Evolutionary conservation across 2,888 invertebrate genomes (phyloP).

Genomic region (Dynastes tityus): DNA sequence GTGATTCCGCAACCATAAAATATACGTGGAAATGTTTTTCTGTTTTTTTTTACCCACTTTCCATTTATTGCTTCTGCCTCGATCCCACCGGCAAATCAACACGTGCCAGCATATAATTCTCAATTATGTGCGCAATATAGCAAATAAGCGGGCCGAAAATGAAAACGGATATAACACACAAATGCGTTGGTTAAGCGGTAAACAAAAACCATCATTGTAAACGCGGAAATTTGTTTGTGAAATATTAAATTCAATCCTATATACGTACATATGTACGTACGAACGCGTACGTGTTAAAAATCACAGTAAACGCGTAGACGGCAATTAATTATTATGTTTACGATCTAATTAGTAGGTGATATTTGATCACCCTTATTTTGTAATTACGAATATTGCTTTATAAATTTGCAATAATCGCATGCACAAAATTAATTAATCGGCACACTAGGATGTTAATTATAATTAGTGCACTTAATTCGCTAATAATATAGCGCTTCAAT

Average conservation of each 20-base stretch:
- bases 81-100: constrained; percentile 47
- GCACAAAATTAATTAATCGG: constrained; percentile 1
- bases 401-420: constrained; percentile 15
- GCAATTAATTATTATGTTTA: constrained; percentile 25
- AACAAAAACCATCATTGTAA: constrained; percentile 37
- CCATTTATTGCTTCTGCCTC: constrained; percentile 37
- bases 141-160: constrained; percentile 43
- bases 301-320: constrained; percentile 23
- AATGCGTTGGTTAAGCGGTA: constrained; percentile 32
- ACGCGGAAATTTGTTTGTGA: constrained; percentile 35
- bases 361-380: constrained; percentile 2
- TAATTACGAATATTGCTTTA: constrained; percentile 26
- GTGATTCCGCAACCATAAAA: constrained; percentile 14
- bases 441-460: not conserved
- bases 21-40: constrained; percentile 24
- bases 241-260: constrained; percentile 33
- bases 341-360: constrained; percentile 31
- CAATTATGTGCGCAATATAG: constrained; percentile 50
- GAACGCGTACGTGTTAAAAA: constrained; percentile 19
- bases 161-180: constrained; percentile 46
- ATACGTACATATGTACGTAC: not conserved
- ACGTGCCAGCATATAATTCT: constrained; percentile 50
- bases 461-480: not conserved
- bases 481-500: not conserved
- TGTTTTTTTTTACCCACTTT: constrained; percentile 23